Evolutionary conservation across 2,797 vertebrate genomes (phyloP), one percentile per base, ranked within the genome.

Genomic region (Lutjanus argentimaculatus): DNA sequence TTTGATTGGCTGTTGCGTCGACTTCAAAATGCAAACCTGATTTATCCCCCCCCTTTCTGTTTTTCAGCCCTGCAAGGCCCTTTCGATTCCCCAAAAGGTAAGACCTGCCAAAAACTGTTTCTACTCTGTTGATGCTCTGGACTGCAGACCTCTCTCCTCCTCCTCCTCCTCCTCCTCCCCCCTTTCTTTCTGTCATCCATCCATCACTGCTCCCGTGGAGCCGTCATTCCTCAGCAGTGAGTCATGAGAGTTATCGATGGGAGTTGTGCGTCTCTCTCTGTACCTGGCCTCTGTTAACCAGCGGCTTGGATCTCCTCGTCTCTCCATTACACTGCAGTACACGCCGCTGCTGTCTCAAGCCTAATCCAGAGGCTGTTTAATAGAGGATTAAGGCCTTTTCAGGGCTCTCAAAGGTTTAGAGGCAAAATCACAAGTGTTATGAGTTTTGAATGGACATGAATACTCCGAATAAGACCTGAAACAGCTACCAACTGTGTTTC

Each of bases 31-130:
- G 76, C 80, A 77, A 91, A 80, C 62, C 81, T 92, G 83, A 89
- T 91, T 91, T 88, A 85, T 95, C 71, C 90, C 42, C 69, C 45
- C 69, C 42, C 85, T 83, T 88, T 90, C 83, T 93, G 91, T 90
- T 84, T 94, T 96, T 62, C 93, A 99, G 98, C 92, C 95, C 97
- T 72, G 85, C 93, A 59, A 97, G 97, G 94, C 96, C 97, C 14
- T 97, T 99, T 94, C 97, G 96, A 79, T 96, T 98, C 92, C 98
- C 98, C 75, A 98, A 96, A 98, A 99, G 98, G 98, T 99, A 97
- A 95, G 94, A 75, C 62, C 88, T 94, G 92, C 89, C 92, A 84
- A 78, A 86, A 90, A 58, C 0, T 0, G 19, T 67, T 70, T 81
- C 55, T 45, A 59, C 59, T 75, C 19, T 46, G 83, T 83, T 85